Evolutionary conservation across 2,113 vertebrate genomes (phyloP), one percentile per base, ranked within the genome.

Genomic region (Malaclemys terrapin): DNA sequence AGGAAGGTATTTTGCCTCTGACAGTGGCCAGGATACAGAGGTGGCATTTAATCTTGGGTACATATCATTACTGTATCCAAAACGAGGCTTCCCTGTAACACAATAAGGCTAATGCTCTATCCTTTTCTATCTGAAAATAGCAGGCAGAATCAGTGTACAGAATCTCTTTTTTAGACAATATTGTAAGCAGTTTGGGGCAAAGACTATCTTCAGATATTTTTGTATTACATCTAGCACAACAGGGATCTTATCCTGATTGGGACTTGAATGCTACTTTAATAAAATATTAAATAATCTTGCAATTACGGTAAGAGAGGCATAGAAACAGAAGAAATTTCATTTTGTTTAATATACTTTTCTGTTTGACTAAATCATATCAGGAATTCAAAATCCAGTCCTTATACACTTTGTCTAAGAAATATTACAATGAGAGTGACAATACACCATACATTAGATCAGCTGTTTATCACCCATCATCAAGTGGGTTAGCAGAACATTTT

Each of bases 161-260:
- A 94, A 78, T 62, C 53, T 72, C 14, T 52, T 90, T 62, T 19
- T 47, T 65, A 69, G 52, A 84, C 84, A 25, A 84, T 81, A 85
- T 91, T 19, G 45, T 27, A 52, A 62, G 75, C 62, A 42, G 53
- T 10, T 38, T 20, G 49, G 29, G 76, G 25, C 89, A 82, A 59
- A 80, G 47, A 76, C 13, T 49, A 16, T 10, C 52, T 3, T 62
- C 6, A 27, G 2, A 80, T 25, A 72, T 72, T 84, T 90, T 93
- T 83, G 88, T 14, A 11, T 0, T 1, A 80, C 80, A 53, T 80
- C 80, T 45, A 79, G 42, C 86, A 79, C 7, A 57, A 72, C n/a
- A 75, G 29, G 5, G 3, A 79, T 89, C 69, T 1, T 1, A 89
- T 47, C 1, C 27, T 31, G 56, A 16, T 0, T 1, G 42, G 42